A percentile compares a stretch with the other conserved stretches of the same genome.
Evolutionary conservation across 2,888 invertebrate species (phyloP).

Genomic region (Mimas tiliae): DNA sequence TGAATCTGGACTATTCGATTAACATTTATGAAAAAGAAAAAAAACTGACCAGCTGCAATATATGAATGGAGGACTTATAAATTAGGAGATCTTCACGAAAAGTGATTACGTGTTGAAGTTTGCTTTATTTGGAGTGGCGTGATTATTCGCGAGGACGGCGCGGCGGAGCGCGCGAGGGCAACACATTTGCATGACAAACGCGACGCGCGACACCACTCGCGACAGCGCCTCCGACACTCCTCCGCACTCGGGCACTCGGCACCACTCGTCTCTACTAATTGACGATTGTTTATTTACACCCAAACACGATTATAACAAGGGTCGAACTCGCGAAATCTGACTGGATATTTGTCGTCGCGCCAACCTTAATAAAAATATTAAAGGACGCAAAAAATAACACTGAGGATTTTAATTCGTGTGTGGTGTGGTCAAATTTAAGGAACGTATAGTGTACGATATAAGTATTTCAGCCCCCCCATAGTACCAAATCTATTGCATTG

Average conservation of each 20-base stretch:
- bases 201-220: slow-evolving; percentile 6
- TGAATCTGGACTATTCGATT: too few species aligned
- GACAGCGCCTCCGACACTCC: slow-evolving; percentile 6
- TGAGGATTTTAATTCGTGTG: too few species aligned
- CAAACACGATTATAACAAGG: slow-evolving; percentile 26
- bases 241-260: slow-evolving; percentile 1
- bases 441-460: too few species aligned
- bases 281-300: slow-evolving; percentile 28
- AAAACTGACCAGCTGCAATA: too few species aligned
- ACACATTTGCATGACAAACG: slow-evolving; percentile 36
- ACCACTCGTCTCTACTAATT: slow-evolving; percentile 17
- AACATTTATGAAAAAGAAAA: too few species aligned
- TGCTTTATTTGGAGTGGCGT: slow-evolving; percentile 8
- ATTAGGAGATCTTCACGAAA: background rate
- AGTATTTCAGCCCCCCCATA: too few species aligned
- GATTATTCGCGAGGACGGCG: slow-evolving; percentile 18
- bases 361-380: background rate
- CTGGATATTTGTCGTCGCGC: background rate
- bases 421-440: too few species aligned
- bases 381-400: too few species aligned
- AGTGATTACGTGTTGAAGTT: slow-evolving; percentile 7
- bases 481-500: too few species aligned
- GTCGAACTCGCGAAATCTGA: background rate
- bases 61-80: too few species aligned
- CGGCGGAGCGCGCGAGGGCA: slow-evolving; percentile 6